Conservation (phyloP, 2,113 vertebrate genomes). For the Xiphophorus hellerii region DNA sequence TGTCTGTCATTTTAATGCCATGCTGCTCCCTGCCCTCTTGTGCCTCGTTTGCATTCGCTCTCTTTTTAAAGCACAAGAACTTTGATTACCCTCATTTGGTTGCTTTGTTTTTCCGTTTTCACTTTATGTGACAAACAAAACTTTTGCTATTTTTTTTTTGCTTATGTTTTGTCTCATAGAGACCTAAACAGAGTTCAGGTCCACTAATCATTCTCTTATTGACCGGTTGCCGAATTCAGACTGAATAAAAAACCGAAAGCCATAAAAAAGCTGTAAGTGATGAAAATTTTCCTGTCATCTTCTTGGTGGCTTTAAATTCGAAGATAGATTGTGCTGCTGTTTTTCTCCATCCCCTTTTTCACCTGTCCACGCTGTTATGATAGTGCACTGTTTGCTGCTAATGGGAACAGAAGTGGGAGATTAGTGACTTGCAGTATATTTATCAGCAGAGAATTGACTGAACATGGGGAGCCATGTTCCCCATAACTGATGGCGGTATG, state of each 20-base stretch:
- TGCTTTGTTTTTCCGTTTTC: conserved; percentile 14
- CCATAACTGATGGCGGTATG: conserved; percentile 51
- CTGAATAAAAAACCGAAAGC: conserved; percentile 4
- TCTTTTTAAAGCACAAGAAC: conserved; percentile 24
- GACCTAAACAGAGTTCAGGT: conserved; percentile 1
- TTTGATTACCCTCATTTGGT: conserved; percentile 24
- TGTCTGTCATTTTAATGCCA: conserved; percentile 42
- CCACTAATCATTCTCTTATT: conserved; percentile 2
- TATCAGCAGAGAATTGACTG: conserved; percentile 29
- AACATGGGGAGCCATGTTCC: conserved; percentile 42
- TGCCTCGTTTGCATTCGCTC: not conserved
- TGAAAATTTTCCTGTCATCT: conserved; percentile 10
- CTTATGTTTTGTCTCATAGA: conserved; percentile 30
- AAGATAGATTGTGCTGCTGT: conserved; percentile 9
- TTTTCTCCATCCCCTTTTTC: conserved; percentile 1
- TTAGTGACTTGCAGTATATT: conserved; percentile 37
- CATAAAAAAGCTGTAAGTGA: conserved; percentile 17
- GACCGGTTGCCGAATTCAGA: not conserved
- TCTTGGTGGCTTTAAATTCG: conserved; percentile 5
- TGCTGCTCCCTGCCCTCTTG: conserved; percentile 27
- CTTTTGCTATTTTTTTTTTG: conserved; percentile 15
- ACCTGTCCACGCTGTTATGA: conserved; percentile 25
- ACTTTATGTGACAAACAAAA: conserved; percentile 19
- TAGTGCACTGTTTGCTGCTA: conserved; percentile 37
- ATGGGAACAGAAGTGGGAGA: conserved; percentile 31